Base-by-base conservation (phyloP, 2,113 vertebrate genomes). In the Thunnus thynnus region DNA sequence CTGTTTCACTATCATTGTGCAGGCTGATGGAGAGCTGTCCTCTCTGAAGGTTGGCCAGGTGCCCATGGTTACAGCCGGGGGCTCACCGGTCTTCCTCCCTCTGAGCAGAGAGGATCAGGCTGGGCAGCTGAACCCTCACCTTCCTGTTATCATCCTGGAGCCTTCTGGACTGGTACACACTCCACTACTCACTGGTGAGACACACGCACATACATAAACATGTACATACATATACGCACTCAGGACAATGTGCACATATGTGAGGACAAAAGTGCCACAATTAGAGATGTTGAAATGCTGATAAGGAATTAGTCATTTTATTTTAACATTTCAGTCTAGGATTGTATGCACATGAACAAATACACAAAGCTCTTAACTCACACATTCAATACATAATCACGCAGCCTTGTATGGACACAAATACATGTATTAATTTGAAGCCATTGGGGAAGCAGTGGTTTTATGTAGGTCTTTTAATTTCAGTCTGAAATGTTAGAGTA, bases 71-170 rank as follows among this genome's bases (percentile, higher is more conserved):
- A 78, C 89, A 85, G 95, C 95, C 0, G 94, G 91, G 8, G 75
- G 93, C 46, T 83, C 87, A 71, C 92, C 94, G 3, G 89, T 99
- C 71, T 98, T 96, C 88, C 83, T 97, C 32, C 95, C 96, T 48
- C 95, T 96, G 12, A 88, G 94, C 86, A 92, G 98, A 88, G 97
- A 99, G 71, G 97, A 99, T 76, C 90, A 96, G 41, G 94, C 94
- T 1, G 91, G 93, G 9, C 60, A 96, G 44, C 82, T 98, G 46
- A 92, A 94, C 62, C 91, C 96, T 20, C 94, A 95, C 77, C 93
- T 99, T 85, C 97, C 96, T 1, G 87, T 99, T 76, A 96, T 99
- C 85, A 97, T 99, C 90, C 95, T 99, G 79, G 97, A 99, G 73
- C 95, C 97, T 18, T 93, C 97, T 0, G 95, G 96, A 60, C 90